A percentile compares a stretch with the other conserved stretches of the same genome.
phyloP scores from a whole-genome alignment of 2,888 invertebrate species.

The Beris chalybata region DNA sequence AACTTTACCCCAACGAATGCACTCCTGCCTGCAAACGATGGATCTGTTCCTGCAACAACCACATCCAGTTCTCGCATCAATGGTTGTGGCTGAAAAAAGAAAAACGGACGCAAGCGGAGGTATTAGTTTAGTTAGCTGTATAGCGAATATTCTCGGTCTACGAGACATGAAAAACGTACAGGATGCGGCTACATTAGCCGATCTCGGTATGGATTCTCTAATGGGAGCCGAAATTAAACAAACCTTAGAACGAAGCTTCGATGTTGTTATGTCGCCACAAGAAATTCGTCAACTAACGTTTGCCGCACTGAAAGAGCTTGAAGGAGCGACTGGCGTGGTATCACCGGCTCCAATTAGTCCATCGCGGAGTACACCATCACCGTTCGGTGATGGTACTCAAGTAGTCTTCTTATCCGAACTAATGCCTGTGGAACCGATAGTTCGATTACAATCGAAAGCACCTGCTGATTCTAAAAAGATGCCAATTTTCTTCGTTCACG shows the following conservation, averaged over 20 bases:
- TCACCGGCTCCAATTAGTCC: constrained; percentile 43
- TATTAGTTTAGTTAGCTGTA: constrained; percentile 71
- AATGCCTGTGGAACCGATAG: constrained; percentile 72
- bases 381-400: constrained; percentile 58
- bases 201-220: constrained; percentile 96
- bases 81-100: constrained; percentile 86
- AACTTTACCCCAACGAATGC: constrained; percentile 92
- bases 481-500: constrained; percentile 74
- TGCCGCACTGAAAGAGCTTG: constrained; percentile 66
- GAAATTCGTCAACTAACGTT: constrained; percentile 87
- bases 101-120: constrained; percentile 63
- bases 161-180: constrained; percentile 82
- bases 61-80: constrained; percentile 76
- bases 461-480: constrained; percentile 50
- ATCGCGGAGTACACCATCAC: constrained; percentile 43
- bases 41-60: constrained; percentile 89
- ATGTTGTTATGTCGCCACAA: constrained; percentile 85
- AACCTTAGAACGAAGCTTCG: constrained; percentile 88
- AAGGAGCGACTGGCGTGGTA: constrained; percentile 42
- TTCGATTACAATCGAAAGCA: constrained; percentile 66
- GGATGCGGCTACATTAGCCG: constrained; percentile 77
- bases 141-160: constrained; percentile 88
- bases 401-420: constrained; percentile 65
- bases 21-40: constrained; percentile 87
- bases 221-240: constrained; percentile 99